Evolutionary conservation across 2,888 invertebrate species (phyloP), one percentile per base, ranked within the genome.

Genomic region (Thymelicus lineola): DNA sequence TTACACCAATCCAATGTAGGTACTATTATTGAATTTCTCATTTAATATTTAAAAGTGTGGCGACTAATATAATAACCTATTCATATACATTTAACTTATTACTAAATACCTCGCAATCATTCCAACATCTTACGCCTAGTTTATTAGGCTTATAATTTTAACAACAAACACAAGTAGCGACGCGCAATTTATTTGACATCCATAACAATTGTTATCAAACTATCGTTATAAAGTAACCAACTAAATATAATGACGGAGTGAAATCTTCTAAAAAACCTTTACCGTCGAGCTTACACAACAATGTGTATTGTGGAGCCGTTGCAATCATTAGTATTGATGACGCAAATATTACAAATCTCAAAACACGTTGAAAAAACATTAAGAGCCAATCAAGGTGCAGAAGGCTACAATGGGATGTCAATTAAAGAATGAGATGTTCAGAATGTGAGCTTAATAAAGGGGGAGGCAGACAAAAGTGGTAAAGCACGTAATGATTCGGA

Each of bases 271-370:
- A 86, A 89, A 87, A 82, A 80, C 73, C 73, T 71, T 64, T 69
- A 77, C 76, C 65, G 74, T 84, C 84, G 84, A 84, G 81, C 81
- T 80, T 80, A 82, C 81, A 86, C 85, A 89, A 93, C 93, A 93
- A 92, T 93, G 82, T 86, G 85, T 85, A 91, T 92, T 91, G 91
- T 93, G 86, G 84, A 84, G 84, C 85, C 83, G 87, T 89, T 87
- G 87, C 89, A 91, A 91, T 93, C 93, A 93, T 93, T 93, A 93
- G 89, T 89, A 88, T 87, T 88, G 91, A 93, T 93, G 93, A 93
- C 92, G 93, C 86, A 89, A 91, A 92, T 89, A 86, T 87, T 85
- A 90, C 88, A 81, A 81, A 80, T 77, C 79, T 80, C 85, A 85
- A 86, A 87, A 87, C 83, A 81, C 82, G 82, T 80, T 80, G 80